Base-by-base conservation (phyloP, 2,888 invertebrate genomes). In the Congeria kusceri region DNA sequence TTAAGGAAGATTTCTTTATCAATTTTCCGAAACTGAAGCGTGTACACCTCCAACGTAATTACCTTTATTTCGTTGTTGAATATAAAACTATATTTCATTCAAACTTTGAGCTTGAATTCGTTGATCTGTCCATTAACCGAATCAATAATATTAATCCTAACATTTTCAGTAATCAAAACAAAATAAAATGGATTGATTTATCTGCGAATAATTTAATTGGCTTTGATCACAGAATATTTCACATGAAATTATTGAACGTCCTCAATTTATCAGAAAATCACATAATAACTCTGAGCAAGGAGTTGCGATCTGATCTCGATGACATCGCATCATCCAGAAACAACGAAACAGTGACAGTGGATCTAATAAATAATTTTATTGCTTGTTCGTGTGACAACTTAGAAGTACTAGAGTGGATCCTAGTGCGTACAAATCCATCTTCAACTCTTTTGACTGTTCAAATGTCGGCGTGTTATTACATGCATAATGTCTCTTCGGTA, bases 381-480 rank as follows among this genome's bases (percentile, higher is more conserved):
- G 27, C 44, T 3, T 77, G 77, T 58, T 49, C 46, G 23, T 77
- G 77, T 28, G 27, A 27, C 15, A 72, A 77, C 39, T 3, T 72
- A 3, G 72, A 77, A 32, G 72, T 77, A 28, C 47, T 77, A 13
- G 18, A 56, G 44, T 77, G 77, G 77, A 32, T 65, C 11, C 44
- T 25, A 20, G 39, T 47, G 13, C 44, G 59, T 1, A 25, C 25
- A 7, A 13, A 32, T 5, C 46, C 39, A 20, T 15, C 13, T 28
- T 13, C 47, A 20, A 47, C 47, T 1, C 3, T 1, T 13, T 29
- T 61, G 28, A 20, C 5, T 47, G 61, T 61, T 7, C 1, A n/a
- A 28, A 28, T 68, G 4, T 61, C 59, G 18, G 25, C 27, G 9
- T 72, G 77, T 27, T 27, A 32, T n/a, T 62, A 56, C 29, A 18